Percentiles rank a stretch among this genome's conserved stretches.
These are phyloP conservation scores for Elmis aenea DNA, from an alignment of 2,888 invertebrate species.

Conservation along the genomic window DNA sequence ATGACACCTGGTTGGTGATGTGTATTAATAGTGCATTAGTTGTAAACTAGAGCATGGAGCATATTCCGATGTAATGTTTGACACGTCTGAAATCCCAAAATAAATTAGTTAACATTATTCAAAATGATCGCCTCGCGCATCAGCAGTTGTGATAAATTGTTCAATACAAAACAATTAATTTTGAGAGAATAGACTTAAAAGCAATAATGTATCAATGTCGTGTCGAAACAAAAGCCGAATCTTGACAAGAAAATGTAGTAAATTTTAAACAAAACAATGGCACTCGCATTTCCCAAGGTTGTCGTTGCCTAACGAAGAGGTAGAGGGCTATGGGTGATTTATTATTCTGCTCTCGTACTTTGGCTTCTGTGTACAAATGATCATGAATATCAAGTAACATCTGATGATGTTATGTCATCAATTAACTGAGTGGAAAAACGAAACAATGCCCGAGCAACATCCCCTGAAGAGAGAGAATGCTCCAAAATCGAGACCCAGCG, in stretches of 20 bases:
- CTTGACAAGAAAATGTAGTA: constrained; percentile 16
- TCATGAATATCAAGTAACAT: constrained; percentile 14
- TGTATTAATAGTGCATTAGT: too few species aligned
- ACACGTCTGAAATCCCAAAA: too few species aligned
- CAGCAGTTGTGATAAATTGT: constrained; percentile 16
- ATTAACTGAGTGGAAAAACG: constrained; percentile 6
- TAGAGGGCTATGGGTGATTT: constrained; percentile 13
- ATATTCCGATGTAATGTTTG: too few species aligned
- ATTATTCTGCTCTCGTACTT: constrained; percentile 8
- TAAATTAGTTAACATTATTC: constrained; percentile 18
- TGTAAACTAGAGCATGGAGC: too few species aligned
- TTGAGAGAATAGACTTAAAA: constrained; percentile 13
- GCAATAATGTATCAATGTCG: constrained; percentile 17
- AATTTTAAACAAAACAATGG: constrained; percentile 15
- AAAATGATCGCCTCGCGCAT: constrained; percentile 12
- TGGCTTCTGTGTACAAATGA: constrained; percentile 13
- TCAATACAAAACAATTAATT: constrained; percentile 18
- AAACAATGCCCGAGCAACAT: constrained; percentile 5
- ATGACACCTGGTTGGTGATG: too few species aligned
- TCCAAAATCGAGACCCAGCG: background rate
- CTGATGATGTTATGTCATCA: constrained; percentile 11
- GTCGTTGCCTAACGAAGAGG: constrained; percentile 10
- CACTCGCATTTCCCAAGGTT: constrained; percentile 6
- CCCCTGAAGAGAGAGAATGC: background rate
- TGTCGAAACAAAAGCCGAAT: constrained; percentile 13